phyloP scores from a whole-genome alignment of 2,888 invertebrate species.

The Invenusta paracnida region DNA sequence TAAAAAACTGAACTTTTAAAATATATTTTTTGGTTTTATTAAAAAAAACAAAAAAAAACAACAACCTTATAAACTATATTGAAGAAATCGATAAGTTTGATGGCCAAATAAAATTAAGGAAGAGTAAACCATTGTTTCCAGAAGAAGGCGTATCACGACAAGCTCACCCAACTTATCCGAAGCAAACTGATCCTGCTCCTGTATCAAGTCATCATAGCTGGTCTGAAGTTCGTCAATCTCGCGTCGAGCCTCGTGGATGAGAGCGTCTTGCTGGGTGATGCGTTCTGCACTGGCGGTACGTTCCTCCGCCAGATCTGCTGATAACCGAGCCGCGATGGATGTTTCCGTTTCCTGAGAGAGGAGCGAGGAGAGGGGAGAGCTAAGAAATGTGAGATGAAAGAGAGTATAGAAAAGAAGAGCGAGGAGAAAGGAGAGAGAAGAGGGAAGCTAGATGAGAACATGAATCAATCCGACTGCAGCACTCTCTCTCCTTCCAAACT shows the following conservation, averaged over 20 bases:
- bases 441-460: too few species aligned
- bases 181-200: background rate
- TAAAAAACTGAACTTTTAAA: too few species aligned
- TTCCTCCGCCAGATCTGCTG: constrained; percentile 5
- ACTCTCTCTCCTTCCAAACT: too few species aligned
- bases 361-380: background rate
- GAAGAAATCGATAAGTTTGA: too few species aligned
- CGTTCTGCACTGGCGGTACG: background rate
- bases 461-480: too few species aligned
- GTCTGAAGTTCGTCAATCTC: background rate
- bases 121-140: too few species aligned
- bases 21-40: too few species aligned
- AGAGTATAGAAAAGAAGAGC: background rate
- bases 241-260: background rate
- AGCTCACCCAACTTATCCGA: background rate
- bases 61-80: too few species aligned
- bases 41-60: too few species aligned
- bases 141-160: too few species aligned
- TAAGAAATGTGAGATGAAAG: background rate
- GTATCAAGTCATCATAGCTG: background rate
- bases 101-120: too few species aligned
- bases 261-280: background rate
- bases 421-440: too few species aligned
- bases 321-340: background rate
- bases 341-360: background rate